Base-by-base conservation (phyloP, 2,113 vertebrate genomes). In the Anarhynchus alexandrinus region DNA sequence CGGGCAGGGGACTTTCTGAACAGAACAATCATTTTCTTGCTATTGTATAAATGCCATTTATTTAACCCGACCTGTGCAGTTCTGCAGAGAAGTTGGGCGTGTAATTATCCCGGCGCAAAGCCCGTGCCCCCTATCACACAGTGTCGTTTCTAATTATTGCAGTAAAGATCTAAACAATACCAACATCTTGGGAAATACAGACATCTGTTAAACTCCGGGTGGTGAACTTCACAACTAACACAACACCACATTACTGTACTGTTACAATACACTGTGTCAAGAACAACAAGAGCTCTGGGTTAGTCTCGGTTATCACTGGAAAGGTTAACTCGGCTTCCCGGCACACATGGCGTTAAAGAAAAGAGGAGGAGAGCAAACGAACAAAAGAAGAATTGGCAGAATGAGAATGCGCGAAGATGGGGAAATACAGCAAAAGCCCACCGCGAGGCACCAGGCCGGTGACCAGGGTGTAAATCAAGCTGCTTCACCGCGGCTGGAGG, bases 141-240 rank as follows among this genome's bases (percentile, higher is more conserved):
- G 96, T 29, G 32, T 40, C 36, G 5, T 64, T 88, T 78, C 38
- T 82, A 92, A 83, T 85, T 86, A 88, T 40, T 64, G 95, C 95
- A 90, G 64, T 92, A 97, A 97, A 96, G 92, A 88, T 82, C 94
- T 95, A 82, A 97, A 96, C 96, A 95, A 94, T 97, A 97, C 96
- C 97, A 96, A 97, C 95, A 97, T 95, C 97, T 98, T 98, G 97
- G 97, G 97, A 98, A 98, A 98, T 98, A 98, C 97, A 98, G 97
- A 98, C 97, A 98, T 95, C 96, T 97, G 97, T 97, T 96, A 96
- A 97, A 93, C 36, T 97, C 93, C 94, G 12, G 95, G 96, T 96
- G 96, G 94, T 94, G 97, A 96, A 96, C 89, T 97, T 84, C 96
- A 98, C 97, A 97, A 97, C 94, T 97, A 96, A 97, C 96, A 97